A percentile compares a stretch with the other conserved stretches of the same genome.
Evolutionary conservation across 2,113 vertebrate species (phyloP).

Genomic region (Todiramphus chloris): DNA sequence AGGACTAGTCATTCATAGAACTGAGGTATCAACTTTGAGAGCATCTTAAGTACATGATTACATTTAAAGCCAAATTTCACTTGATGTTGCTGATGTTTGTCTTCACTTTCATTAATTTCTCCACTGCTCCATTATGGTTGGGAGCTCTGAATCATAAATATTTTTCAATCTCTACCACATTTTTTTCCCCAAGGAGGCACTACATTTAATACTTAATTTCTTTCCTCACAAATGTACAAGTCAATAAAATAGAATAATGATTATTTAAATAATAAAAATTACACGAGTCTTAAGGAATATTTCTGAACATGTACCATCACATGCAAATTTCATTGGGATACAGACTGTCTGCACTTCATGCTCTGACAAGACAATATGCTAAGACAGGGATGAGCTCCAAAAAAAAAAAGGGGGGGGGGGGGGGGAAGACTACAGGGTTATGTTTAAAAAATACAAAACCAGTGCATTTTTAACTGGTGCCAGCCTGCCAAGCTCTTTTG

Average conservation of each 20-base stretch:
- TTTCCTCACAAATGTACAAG: constrained; percentile 19
- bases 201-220: constrained; percentile 51
- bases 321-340: neutral
- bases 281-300: neutral
- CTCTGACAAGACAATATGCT: neutral
- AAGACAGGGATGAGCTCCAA: neutral
- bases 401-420: neutral
- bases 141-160: neutral
- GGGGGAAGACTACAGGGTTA: too few relatives aligned
- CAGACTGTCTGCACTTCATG: neutral
- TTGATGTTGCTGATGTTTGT: neutral
- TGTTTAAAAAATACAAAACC: neutral
- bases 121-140: neutral
- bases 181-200: neutral
- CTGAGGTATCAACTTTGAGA: neutral
- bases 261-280: constrained; percentile 30
- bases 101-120: neutral
- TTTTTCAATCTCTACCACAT: neutral
- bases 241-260: constrained; percentile 16
- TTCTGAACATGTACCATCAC: neutral
- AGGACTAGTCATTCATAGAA: neutral
- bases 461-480: neutral
- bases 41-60: neutral
- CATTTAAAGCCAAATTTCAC: neutral
- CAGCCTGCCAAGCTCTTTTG: neutral